Evolutionary conservation across 2,888 invertebrate genomes (phyloP).

Genomic region (Achlya flavicornis): DNA sequence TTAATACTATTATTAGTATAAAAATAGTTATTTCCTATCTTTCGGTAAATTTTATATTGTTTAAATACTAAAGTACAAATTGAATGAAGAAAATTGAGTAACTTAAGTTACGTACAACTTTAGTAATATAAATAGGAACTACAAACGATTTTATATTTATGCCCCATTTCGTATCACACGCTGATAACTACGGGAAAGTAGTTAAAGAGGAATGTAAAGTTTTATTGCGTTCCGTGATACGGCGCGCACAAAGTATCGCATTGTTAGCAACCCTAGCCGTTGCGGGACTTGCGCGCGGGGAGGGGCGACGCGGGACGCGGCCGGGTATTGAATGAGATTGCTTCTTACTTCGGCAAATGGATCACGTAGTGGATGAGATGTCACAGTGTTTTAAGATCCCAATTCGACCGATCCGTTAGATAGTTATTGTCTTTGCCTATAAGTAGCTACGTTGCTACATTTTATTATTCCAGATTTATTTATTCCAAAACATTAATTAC

Average conservation of each 20-base stretch:
- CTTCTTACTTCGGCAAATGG: slow-evolving; percentile 85
- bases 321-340: slow-evolving; percentile 84
- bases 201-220: slow-evolving; percentile 80
- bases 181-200: slow-evolving; percentile 76
- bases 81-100: too few species aligned
- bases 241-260: slow-evolving; percentile 73
- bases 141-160: slow-evolving; percentile 45
- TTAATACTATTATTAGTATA: too few species aligned
- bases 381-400: slow-evolving; percentile 85
- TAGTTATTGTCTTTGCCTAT: slow-evolving; percentile 51
- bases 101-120: slow-evolving; percentile 24
- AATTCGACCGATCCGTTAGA: slow-evolving; percentile 73
- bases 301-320: slow-evolving; percentile 48
- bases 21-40: too few species aligned
- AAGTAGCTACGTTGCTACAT: slow-evolving; percentile 17
- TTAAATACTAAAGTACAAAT: too few species aligned
- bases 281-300: slow-evolving; percentile 29
- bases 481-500: background rate
- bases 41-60: too few species aligned
- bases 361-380: slow-evolving; percentile 85
- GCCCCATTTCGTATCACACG: slow-evolving; percentile 68
- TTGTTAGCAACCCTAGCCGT: slow-evolving; percentile 72
- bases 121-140: slow-evolving; percentile 9
- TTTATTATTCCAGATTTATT: background rate
- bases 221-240: slow-evolving; percentile 78